Evolutionary conservation across 2,113 vertebrate species (phyloP).

Genomic region (Onychorhynchus coronatus): DNA sequence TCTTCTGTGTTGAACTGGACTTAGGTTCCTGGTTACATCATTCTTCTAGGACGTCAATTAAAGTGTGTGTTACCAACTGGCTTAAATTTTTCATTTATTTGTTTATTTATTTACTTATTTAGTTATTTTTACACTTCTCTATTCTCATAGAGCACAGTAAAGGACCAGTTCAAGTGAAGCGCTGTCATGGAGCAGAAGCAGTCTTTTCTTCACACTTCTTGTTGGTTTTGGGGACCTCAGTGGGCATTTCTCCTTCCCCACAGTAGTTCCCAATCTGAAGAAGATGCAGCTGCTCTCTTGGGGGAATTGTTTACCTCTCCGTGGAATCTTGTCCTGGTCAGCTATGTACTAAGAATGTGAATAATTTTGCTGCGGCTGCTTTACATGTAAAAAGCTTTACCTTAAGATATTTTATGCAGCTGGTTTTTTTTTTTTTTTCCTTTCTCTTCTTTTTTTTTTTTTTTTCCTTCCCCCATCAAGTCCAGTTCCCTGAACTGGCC

Average conservation of each 20-base stretch:
- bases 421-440: not conserved
- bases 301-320: slow-evolving; percentile 53
- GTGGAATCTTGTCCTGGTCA: slow-evolving; percentile 59
- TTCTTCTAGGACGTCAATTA: not conserved
- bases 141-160: not conserved
- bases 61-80: not conserved
- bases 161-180: not conserved
- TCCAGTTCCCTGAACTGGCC: no score
- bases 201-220: not conserved
- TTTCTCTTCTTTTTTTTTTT: no score
- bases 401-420: slow-evolving; percentile 54
- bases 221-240: not conserved
- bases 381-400: slow-evolving; percentile 60
- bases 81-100: not conserved
- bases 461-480: no score
- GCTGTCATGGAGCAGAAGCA: not conserved
- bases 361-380: slow-evolving; percentile 63
- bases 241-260: not conserved
- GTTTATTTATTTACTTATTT: not conserved
- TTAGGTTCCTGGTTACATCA: not conserved
- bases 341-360: slow-evolving; percentile 68
- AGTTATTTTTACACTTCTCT: not conserved
- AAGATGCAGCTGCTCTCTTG: slow-evolving; percentile 63
- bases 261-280: not conserved
- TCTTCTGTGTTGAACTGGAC: not conserved